These are phyloP conservation scores for Cladopsammia gracilis DNA, from an alignment of 64 coral and sea anemone genomes.

Conservation along the genomic window DNA sequence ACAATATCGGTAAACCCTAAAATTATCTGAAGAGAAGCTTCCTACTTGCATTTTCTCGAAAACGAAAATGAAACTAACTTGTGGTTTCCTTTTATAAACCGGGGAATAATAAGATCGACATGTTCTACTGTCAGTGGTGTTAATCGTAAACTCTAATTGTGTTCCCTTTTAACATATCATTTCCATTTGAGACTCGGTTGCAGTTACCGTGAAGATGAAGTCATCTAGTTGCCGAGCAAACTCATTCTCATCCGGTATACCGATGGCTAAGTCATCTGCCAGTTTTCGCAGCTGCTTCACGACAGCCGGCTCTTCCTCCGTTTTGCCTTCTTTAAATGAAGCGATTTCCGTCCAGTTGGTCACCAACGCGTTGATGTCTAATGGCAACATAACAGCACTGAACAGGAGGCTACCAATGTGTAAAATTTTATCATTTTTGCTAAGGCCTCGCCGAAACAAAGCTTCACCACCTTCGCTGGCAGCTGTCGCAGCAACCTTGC, in stretches of 20 bases:
- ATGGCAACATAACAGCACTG: neutral
- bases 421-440: neutral
- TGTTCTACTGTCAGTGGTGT: no score
- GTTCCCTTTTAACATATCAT: no score
- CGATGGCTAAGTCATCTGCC: slow-evolving; percentile 8
- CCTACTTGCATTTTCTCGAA: no score
- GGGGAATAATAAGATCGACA: no score
- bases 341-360: slow-evolving; percentile 19
- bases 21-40: no score
- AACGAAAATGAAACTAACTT: no score
- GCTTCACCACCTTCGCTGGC: neutral
- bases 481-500: neutral
- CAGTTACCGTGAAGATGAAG: no score
- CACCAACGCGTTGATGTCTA: slow-evolving; percentile 52
- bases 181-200: no score
- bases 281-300: neutral
- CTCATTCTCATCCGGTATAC: neutral
- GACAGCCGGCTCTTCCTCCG: neutral
- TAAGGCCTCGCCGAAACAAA: slow-evolving; percentile 23
- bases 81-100: no score
- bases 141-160: no score
- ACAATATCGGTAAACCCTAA: no score
- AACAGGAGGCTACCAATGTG: slow-evolving; percentile 55
- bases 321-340: neutral
- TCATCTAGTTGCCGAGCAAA: neutral